Evolutionary conservation across 2,113 vertebrate genomes (phyloP).

Genomic region (Thunnus thynnus): DNA sequence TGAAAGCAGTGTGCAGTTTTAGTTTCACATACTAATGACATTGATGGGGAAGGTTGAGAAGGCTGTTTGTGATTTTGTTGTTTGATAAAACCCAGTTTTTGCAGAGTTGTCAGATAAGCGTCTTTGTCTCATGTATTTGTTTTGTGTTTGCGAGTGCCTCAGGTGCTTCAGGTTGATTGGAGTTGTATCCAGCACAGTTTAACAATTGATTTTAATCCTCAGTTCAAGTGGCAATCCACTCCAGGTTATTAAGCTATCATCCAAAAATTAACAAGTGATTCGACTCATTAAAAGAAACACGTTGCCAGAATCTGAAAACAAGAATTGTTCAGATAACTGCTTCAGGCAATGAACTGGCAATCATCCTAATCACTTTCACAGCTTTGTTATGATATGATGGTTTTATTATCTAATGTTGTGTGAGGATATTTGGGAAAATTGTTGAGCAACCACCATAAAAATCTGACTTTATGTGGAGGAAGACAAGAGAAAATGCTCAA

Average conservation of each 20-base stretch:
- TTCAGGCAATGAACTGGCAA: slow-evolving; percentile 8
- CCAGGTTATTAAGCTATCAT: slow-evolving; percentile 13
- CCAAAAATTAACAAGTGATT: slow-evolving; percentile 9
- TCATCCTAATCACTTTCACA: slow-evolving; percentile 18
- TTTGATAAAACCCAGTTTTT: too few species aligned
- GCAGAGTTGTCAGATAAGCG: neutral
- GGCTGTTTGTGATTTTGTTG: neutral
- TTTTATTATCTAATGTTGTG: slow-evolving; percentile 3
- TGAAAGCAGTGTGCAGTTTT: neutral
- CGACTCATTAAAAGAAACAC: slow-evolving; percentile 3
- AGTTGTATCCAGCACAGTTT: neutral
- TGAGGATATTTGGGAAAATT: slow-evolving; percentile 3
- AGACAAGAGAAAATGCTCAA: slow-evolving; percentile 19
- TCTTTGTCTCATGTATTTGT: neutral
- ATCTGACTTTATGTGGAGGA: neutral
- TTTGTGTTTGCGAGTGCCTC: neutral
- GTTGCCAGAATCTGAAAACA: slow-evolving; percentile 12
- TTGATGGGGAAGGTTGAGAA: neutral
- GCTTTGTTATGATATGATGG: slow-evolving; percentile 16
- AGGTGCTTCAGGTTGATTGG: neutral
- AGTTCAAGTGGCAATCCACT: neutral
- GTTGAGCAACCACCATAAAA: slow-evolving; percentile 10
- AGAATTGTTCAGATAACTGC: neutral
- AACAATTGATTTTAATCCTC: neutral
- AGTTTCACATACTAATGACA: slow-evolving; percentile 4